Evolutionary conservation across 2,113 vertebrate genomes (phyloP).

Genomic region (Chamaetylas fuelleborni): DNA sequence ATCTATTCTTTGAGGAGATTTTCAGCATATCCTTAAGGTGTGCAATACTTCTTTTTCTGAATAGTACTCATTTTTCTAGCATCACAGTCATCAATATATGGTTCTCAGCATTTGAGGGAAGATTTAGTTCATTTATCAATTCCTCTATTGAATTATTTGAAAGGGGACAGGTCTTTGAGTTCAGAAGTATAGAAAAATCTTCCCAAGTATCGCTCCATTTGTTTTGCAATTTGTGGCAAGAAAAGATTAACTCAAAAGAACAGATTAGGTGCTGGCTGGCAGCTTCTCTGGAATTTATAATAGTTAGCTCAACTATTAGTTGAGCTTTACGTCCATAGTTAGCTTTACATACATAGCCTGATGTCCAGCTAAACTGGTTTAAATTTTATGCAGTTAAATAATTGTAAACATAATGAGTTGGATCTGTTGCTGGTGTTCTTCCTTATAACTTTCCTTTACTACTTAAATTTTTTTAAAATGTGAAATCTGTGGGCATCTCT

Average conservation of each 20-base stretch:
- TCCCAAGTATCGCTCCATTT: not conserved
- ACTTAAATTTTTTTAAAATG: not conserved
- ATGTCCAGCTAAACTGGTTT: not conserved
- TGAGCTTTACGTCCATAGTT: not conserved
- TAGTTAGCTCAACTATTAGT: not conserved
- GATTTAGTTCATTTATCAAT: slow-evolving; percentile 7
- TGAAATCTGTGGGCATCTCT: not conserved
- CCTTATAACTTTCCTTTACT: not conserved
- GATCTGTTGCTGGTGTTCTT: not conserved
- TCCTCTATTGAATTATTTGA: not conserved
- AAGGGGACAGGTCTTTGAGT: not conserved
- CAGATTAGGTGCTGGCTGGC: not conserved
- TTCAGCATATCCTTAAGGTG: not conserved
- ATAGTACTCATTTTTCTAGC: not conserved
- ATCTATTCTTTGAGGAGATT: not conserved
- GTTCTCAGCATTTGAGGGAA: not conserved
- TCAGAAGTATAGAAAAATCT: not conserved
- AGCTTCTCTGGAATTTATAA: not conserved
- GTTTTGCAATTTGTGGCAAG: not conserved
- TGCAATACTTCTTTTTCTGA: not conserved
- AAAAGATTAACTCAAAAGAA: not conserved
- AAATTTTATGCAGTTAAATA: not conserved
- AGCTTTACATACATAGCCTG: not conserved
- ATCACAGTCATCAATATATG: not conserved
- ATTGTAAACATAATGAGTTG: not conserved